Base-by-base conservation (phyloP, 2,888 invertebrate genomes). In the Ophioninae sp. region DNA sequence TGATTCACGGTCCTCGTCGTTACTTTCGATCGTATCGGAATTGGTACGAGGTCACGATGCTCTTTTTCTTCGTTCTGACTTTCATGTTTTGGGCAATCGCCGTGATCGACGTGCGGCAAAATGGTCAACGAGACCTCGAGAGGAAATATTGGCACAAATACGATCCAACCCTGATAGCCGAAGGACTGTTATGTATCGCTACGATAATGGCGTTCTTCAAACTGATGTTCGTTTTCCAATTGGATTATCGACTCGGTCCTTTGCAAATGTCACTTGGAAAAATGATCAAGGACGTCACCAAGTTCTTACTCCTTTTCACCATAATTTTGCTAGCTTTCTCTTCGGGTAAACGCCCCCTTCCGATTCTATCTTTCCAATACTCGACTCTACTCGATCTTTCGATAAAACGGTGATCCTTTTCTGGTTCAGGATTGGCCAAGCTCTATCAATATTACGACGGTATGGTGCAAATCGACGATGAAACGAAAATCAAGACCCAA, bases 371-470 rank as follows among this genome's bases (percentile, higher is more conserved):
- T 23, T 21, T 7, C 59, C 23, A 5, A 56, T 23, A 70, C 41
- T n/a, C 41, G 6, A 37, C 5, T 41, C 59, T 30, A 13, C 30
- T 10, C 17, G 23, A 69, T 39, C 41, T 59, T 3, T 44, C 2
- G 23, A 50, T 17, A 50, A 10, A 3, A 59, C 20, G 1, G 50
- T 17, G 20, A 62, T 57, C 70, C 23, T 59, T 69, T 57, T 82
- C 6, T 20, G 57, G 17, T 21, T 67, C 17, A 44, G 93, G 95
- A 0, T 91, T 96, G 74, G 94, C 95, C 65, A 93, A 94, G 1
- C 93, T 95, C 83, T 96, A 96, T 89, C 94, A 95, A 80, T 95
- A 95, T 87, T 96, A 96, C 89, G 94, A 94, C 50, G 95, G 95
- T 0, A 95, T 95, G 95, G 94, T 94, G 0, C 94, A 94, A 79